phyloP scores from a whole-genome alignment of 92 coral and sea anemone species.

The Actinernus sp. region DNA sequence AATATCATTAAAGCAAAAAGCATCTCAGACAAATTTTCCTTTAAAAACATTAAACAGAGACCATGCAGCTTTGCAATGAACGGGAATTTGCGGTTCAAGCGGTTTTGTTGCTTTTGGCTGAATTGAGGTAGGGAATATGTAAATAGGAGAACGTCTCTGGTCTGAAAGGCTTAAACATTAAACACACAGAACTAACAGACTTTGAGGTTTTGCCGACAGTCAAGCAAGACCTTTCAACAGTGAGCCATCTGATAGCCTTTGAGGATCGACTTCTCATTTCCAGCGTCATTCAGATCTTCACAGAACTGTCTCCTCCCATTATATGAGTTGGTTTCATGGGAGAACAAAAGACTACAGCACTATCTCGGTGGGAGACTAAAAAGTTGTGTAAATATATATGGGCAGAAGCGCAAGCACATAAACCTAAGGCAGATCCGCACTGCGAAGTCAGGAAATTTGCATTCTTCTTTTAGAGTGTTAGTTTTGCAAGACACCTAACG shows the following conservation, averaged over 20 bases:
- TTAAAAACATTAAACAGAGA: not conserved
- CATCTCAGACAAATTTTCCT: not conserved
- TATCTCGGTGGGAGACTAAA: slow-evolving; percentile 30
- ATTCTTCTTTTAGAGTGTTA: too few species aligned
- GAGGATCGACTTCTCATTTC: not conserved
- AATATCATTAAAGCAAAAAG: not conserved
- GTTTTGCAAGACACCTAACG: too few species aligned
- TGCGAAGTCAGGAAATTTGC: too few species aligned
- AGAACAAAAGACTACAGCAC: slow-evolving; percentile 30
- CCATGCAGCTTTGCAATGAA: not conserved
- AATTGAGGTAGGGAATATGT: not conserved
- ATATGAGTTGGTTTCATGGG: slow-evolving; percentile 18
- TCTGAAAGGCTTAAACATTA: not conserved
- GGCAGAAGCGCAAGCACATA: not conserved
- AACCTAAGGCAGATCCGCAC: too few species aligned
- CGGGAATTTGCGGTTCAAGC: not conserved
- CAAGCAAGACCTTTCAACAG: slow-evolving; percentile 14
- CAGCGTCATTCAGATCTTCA: too few species aligned
- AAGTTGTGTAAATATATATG: slow-evolving; percentile 36
- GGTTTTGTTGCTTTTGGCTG: slow-evolving; percentile 1
- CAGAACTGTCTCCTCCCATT: slow-evolving; percentile 36
- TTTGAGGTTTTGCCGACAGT: not conserved
- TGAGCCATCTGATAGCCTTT: slow-evolving; percentile 17
- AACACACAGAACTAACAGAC: not conserved
- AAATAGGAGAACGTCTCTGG: not conserved